Base-by-base conservation (phyloP, 2,113 vertebrate species). In the Peromyscus maniculatus region DNA sequence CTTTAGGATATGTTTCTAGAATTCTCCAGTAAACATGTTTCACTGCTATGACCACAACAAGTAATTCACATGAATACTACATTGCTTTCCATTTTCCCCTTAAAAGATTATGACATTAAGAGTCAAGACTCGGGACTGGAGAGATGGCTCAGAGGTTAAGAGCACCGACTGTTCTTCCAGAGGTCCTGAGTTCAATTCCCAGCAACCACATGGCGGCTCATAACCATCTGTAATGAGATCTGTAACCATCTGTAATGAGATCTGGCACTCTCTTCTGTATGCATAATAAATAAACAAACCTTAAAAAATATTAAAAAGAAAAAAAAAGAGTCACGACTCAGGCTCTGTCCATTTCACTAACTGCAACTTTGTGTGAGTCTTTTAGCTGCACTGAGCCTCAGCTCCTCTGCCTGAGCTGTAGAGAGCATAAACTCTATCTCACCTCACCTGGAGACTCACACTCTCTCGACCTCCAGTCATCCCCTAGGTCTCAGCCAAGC, bases 1-100 rank as follows among this genome's bases (percentile, higher is more conserved):
- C 7, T 67, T 80, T 67, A 74, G 19, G 80, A 67, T 69, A 22
- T 83, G 49, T 66, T 78, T 96, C 91, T 46, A 75, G 36, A 92
- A 92, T 64, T 91, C 75, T 71, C 77, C 71, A 46, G 46, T 33
- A 46, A 93, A 19, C 17, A 22, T 69, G 19, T 91, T 83, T 96
- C 46, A 89, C 39, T 86, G 83, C n/a, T 89, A 31, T 28, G 66
- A 89, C 43, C 75, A 86, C 22, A 88, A 87, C 43, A 36, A 91
- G 46, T 90, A 49, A 39, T 28, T 16, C 7, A 8, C 26, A 21
- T 72, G 59, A 62, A 24, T 17, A 13, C 57, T 86, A 89, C 0
- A 55, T 17, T 59, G 52, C 84, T 87, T 87, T 94, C 24, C 89
- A n/a, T 19, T 72, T 78, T 33, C 67, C 36, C 24, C 69, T 67